Evolutionary conservation across 2,888 invertebrate genomes (phyloP), one percentile per base, ranked within the genome.

Genomic region (Hylaea fasciaria): DNA sequence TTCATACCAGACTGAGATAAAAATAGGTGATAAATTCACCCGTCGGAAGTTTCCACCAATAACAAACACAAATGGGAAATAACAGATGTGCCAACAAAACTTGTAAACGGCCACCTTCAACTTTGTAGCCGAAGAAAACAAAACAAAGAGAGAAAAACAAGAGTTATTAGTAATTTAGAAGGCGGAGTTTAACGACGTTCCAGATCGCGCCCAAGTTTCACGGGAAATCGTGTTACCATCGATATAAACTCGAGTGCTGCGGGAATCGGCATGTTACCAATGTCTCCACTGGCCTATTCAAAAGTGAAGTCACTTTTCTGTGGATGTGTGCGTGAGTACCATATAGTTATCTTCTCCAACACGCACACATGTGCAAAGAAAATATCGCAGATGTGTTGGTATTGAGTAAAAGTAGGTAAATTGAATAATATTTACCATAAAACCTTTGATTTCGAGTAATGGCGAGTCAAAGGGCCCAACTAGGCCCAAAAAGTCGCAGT

Each of bases 81-180:
- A 50, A 50, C 54, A 55, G 54, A 60, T 59, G 59, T 40, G n/a
- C 29, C 10, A 59, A 54, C 37, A 16, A 57, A n/a, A 52, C 35
- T 57, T 46, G 4, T 14, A 41, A 14, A 47, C 47, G 14, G 52
- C 47, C 58, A 49, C 48, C 48, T 37, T n/a, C 9, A 39, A 54
- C 46, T 60, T n/a, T 49, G 8, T 35, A 4, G 41, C 41, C 41
- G 14, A 57, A 51, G 14, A 51, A 41, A 43, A 43, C 16, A 39
- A 51, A 57, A 57, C 52, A 58, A 48, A 51, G 48, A 59, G 59
- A 11, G n/a, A 45, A 50, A 50, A 54, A 60, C 54, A 46, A 50
- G 54, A 54, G 39, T 60, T 60, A 55, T 60, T 60, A 54, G 54
- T 55, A 54, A 60, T 60, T 49, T 44, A 53, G 22, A 35, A 45